Evolutionary conservation across 1,140 invertebrate genomes (phyloP).

Genomic region (Bradysia coprophila): DNA sequence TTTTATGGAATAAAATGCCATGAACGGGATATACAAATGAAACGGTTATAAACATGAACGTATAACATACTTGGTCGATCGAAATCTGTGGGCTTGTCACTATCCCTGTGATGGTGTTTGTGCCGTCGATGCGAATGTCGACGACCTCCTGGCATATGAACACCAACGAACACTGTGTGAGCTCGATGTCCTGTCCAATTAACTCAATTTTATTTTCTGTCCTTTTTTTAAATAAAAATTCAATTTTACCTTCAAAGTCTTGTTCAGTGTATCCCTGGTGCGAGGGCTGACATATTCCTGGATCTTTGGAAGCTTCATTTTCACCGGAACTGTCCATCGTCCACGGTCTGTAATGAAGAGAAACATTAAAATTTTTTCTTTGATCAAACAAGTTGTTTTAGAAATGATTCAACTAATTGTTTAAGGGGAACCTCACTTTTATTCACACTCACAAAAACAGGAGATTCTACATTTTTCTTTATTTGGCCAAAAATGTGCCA

Average conservation of each 20-base stretch:
- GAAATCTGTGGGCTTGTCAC: conserved; percentile 23
- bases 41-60: too few species aligned
- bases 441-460: too few species aligned
- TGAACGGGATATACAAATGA: not conserved
- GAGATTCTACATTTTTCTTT: not conserved
- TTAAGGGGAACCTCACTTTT: too few species aligned
- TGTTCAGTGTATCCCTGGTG: conserved; percentile 67
- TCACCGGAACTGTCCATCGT: conserved; percentile 41
- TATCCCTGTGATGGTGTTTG: conserved; percentile 44
- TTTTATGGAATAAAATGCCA: too few species aligned
- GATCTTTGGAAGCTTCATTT: conserved; percentile 66
- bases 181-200: conserved; percentile 57
- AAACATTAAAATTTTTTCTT: not conserved
- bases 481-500: not conserved
- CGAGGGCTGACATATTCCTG: conserved; percentile 47
- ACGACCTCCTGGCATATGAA: conserved; percentile 60
- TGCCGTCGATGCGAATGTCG: conserved; percentile 56
- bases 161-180: conserved; percentile 74
- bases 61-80: conserved; percentile 47
- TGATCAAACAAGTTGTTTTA: not conserved
- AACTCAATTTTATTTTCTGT: not conserved
- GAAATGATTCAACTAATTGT: too few species aligned
- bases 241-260: conserved; percentile 59
- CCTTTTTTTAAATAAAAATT: not conserved
- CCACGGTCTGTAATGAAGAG: conserved; percentile 28